Percentiles rank a stretch among this genome's conserved stretches.
Evolutionary conservation across 1,140 invertebrate species (phyloP).

Genomic region (Drosophila elegans): DNA sequence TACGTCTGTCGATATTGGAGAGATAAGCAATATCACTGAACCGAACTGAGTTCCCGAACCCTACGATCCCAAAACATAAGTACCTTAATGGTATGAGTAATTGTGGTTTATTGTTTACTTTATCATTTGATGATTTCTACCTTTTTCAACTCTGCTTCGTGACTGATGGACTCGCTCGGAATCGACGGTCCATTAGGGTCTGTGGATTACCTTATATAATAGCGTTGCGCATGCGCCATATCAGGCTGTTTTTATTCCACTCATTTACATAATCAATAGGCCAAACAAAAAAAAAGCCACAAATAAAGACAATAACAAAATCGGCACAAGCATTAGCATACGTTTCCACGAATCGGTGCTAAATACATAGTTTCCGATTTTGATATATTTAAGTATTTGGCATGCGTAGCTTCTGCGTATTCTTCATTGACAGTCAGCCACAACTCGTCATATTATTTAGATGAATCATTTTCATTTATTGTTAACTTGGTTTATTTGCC

Average conservation of each 20-base stretch:
- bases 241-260: constrained; percentile 23
- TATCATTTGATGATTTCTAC: constrained; percentile 41
- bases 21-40: constrained; percentile 44
- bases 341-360: constrained; percentile 56
- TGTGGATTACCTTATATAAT: constrained; percentile 54
- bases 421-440: constrained; percentile 39
- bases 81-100: constrained; percentile 55
- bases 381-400: constrained; percentile 19
- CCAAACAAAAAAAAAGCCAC: constrained; percentile 23
- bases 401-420: constrained; percentile 32
- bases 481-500: constrained; percentile 36
- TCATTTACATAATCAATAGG: constrained; percentile 67
- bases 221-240: constrained; percentile 65
- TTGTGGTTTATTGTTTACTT: constrained; percentile 45
- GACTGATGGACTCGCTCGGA: constrained; percentile 44
- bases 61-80: constrained; percentile 7
- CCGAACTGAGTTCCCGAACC: constrained; percentile 31
- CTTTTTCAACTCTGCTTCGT: constrained; percentile 34
- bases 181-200: constrained; percentile 45
- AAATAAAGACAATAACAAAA: constrained; percentile 34
- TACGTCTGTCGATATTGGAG: constrained; percentile 53
- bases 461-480: constrained; percentile 66
- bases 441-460: constrained; percentile 57
- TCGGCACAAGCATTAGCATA: constrained; percentile 40
- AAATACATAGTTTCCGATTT: constrained; percentile 65